phyloP scores from a whole-genome alignment of 2,888 invertebrate species.

The Dorcus hopei region DNA sequence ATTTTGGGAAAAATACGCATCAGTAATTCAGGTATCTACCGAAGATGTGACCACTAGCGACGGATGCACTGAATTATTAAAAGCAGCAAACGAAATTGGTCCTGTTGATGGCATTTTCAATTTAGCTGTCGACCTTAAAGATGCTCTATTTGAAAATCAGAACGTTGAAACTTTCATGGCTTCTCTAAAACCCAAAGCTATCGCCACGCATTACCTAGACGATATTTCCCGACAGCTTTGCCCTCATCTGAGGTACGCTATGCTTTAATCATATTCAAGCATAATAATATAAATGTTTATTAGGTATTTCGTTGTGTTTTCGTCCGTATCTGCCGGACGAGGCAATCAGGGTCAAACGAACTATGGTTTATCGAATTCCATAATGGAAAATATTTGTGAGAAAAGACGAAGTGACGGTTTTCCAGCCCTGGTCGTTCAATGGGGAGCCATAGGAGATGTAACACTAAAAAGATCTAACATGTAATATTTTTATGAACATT shows the following conservation, averaged over 20 bases:
- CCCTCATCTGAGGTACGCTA: slow-evolving; percentile 41
- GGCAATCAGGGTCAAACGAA: slow-evolving; percentile 91
- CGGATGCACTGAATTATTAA: slow-evolving; percentile 70
- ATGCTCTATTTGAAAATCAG: slow-evolving; percentile 76
- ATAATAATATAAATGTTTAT: neutral
- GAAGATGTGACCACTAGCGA: slow-evolving; percentile 66
- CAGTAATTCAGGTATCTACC: slow-evolving; percentile 64
- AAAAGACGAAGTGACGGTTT: slow-evolving; percentile 64
- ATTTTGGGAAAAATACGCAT: slow-evolving; percentile 68
- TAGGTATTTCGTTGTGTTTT: slow-evolving; percentile 83
- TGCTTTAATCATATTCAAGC: slow-evolving; percentile 36
- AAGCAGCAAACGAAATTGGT: slow-evolving; percentile 61
- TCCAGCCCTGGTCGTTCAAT: slow-evolving; percentile 82
- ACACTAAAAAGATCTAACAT: slow-evolving; percentile 41
- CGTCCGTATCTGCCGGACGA: slow-evolving; percentile 86
- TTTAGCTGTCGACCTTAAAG: slow-evolving; percentile 76
- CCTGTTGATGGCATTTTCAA: slow-evolving; percentile 87
- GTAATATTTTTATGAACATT: slow-evolving; percentile 42
- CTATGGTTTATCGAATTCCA: slow-evolving; percentile 87
- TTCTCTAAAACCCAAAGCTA: slow-evolving; percentile 74
- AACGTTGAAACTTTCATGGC: slow-evolving; percentile 64
- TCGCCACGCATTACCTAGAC: slow-evolving; percentile 78
- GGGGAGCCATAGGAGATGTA: slow-evolving; percentile 91
- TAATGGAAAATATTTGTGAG: slow-evolving; percentile 87
- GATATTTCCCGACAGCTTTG: slow-evolving; percentile 59